Base-by-base conservation (phyloP, 2,888 invertebrate genomes). In the Noctua fimbriata region DNA sequence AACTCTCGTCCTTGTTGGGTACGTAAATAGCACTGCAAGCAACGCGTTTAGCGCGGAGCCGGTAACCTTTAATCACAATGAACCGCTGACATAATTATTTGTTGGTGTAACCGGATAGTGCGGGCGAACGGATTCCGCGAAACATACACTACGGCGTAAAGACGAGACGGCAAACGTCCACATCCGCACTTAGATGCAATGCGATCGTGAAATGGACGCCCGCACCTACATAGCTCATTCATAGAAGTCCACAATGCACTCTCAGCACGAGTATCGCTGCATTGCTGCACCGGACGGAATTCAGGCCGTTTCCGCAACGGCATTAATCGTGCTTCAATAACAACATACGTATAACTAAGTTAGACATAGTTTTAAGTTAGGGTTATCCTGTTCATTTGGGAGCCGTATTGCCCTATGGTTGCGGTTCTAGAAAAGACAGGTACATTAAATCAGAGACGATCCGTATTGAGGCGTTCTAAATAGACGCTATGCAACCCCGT, bases 401-500 rank as follows among this genome's bases (percentile, higher is more conserved):
- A 96, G 93, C 93, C 95, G 91, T 93, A 94, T 76, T 94, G 94
- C 94, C 86, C 90, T 87, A 91, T 97, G 95, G 94, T 95, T 94
- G 94, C 92, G 95, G 93, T 92, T 96, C 96, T 95, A 97, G 97
- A 97, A 94, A 97, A 96, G 93, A 93, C 96, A 97, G 97, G 96
- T 89, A 97, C 81, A 97, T 95, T 92, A 95, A 93, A 94, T 78
- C 83, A 93, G 95, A 96, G 94, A 92, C 96, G 96, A 81, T 95
- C 97, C 97, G 97, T 97, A 94, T 97, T 97, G 97, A 95, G 95
- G 96, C 94, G 92, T 94, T 95, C 92, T 95, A 92, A 72, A 89
- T 97, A 95, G 96, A 95, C 95, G 96, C 95, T 95, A 95, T 91
- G 84, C 97, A 96, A 97, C 97, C 93, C 97, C 96, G 97, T 96